Conservation (phyloP, 2,797 vertebrate species). For the Phataginus tetradactyla region DNA sequence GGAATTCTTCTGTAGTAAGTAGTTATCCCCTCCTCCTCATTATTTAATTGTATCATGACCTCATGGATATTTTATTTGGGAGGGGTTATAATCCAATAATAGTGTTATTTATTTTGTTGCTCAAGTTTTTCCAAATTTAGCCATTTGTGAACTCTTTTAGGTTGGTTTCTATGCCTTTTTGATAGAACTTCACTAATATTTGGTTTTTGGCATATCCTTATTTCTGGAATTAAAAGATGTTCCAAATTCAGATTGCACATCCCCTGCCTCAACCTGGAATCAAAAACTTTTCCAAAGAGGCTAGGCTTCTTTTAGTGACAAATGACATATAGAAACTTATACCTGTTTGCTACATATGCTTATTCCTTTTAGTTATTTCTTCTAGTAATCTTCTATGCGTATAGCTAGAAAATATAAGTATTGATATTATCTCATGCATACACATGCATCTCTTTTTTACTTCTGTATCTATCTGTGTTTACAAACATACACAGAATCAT, state of each 20-base stretch:
- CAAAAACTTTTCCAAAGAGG: neutral
- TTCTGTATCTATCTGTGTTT: neutral
- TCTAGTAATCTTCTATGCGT: neutral
- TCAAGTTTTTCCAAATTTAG: neutral
- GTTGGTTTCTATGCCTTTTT: neutral
- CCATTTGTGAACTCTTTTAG: neutral
- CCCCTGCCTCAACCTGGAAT: neutral
- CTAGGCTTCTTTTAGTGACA: neutral
- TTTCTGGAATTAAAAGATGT: neutral
- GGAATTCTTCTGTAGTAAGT: neutral
- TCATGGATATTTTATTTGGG: neutral
- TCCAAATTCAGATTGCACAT: neutral
- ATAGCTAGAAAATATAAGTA: neutral
- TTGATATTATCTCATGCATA: neutral
- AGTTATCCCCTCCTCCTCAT: neutral
- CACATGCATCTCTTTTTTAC: neutral
- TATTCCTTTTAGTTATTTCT: neutral
- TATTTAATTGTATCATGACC: neutral
- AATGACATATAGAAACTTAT: neutral
- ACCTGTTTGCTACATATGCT: neutral
- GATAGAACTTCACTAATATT: neutral
- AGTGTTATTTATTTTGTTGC: neutral
- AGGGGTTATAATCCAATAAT: neutral
- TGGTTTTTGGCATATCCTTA: neutral
- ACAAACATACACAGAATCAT: neutral